Evolutionary conservation across 2,113 vertebrate species (phyloP), one percentile per base, ranked within the genome.

Genomic region (Hippopotamus amphibius): DNA sequence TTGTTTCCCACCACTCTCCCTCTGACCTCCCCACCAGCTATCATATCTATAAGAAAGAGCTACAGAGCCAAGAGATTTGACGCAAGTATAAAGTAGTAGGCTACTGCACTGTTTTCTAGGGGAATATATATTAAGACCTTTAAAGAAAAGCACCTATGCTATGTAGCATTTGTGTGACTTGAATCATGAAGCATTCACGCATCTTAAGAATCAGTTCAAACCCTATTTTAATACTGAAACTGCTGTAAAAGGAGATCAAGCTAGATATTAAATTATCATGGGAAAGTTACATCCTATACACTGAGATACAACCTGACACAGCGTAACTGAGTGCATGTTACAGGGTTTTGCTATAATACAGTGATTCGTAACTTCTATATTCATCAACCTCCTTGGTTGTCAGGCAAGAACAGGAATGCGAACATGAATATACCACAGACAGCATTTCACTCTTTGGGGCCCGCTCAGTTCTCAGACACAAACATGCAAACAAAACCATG

Each of bases 401-500:
- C 46, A 89, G 59, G 59, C 69, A 93, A 88, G 97, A 92, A 95
- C 2, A 77, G 33, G 7, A 95, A 94, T 43, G 74, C 53, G 80
- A 97, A 21, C 88, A 43, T 65, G 76, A 59, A 81, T 87, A 95
- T 5, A 66, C 82, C 55, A 90, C 46, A 88, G 48, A 68, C 5
- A 88, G 66, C 89, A 88, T 76, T 88, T 91, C 66, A 61, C 22
- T 77, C 65, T 85, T 93, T 79, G 55, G 87, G 72, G 79, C 50
- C 80, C 65, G 19, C 74, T 53, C 19, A 6, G 0, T 77, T 97
- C 69, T 77, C 57, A 82, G 28, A 28, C 61, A 90, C 77, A 96
- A 65, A 71, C 98, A 98, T 98, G 98, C 98, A 98, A 95, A 97
- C 9, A 4, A 63, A 88, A 87, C 85, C 91, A 88, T 68, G 88